Base-by-base conservation (phyloP, 2,888 invertebrate species). In the Agrotis puta region DNA sequence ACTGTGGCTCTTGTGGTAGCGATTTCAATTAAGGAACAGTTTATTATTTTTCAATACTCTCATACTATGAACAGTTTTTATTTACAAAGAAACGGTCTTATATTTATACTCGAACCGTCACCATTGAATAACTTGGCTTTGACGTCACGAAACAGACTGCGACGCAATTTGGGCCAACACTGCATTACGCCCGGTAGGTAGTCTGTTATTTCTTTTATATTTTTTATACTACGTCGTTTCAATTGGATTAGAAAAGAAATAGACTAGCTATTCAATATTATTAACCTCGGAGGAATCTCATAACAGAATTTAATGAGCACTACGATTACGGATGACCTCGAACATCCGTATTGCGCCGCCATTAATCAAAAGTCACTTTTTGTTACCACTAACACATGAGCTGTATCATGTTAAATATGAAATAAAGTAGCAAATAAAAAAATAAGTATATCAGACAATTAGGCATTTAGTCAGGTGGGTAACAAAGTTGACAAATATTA, bases 391-490 rank as follows among this genome's bases (percentile, higher is more conserved):
- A 77, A 18, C 18, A 6, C 6, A 58, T 16, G 39, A 58, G 70
- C 24, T 50, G n/a, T 9, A 16, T 27, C 48, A 64, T 33, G 4
- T 4, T 45, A 47, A 50, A 61, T 24, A 18, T 56, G 9, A 51
- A 71, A 47, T 57, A 27, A 78, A 62, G 45, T 71, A 59, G 45
- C 9, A 76, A 65, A 27, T 66, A n/a, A 70, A 39, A 70, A 39
- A 39, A 59, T 50, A 71, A 57, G 47, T 57, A 50, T 70, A 50
- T 72, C 43, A 58, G 22, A 79, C 58, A 47, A 59, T 45, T 54
- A 45, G 54, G 27, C 56, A 75, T 64, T 24, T 76, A 50, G 24
- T 27, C 51, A 53, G 24, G 78, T 59, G 74, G 58, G 53, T 48
- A 79, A 59, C 45, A 47, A 47, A 18, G 20, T 50, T 0, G 0